Evolutionary conservation across 2,113 vertebrate genomes (phyloP), one percentile per base, ranked within the genome.

Genomic region (Pomatorhinus ruficollis): DNA sequence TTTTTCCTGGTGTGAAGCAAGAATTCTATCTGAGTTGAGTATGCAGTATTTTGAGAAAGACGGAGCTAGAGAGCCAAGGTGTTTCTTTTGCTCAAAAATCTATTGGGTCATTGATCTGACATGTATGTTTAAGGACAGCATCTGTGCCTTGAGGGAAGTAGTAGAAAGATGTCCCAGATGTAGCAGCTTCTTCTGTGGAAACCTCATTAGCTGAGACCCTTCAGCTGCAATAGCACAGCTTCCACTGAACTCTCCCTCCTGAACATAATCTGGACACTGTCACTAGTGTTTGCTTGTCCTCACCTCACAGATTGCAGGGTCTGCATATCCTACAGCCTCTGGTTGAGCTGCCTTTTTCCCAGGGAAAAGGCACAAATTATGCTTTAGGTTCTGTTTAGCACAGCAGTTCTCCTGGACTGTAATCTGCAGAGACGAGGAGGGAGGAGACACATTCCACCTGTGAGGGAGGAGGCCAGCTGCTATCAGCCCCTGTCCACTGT

Each of bases 161-260:
- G 59, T 56, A 81, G 59, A 90, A 17, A 90, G 19, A 86, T 49
- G 22, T 30, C 60, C 27, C 44, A 92, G 76, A 71, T 93, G 80
- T 12, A 90, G 71, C 79, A 93, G 39, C 60, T 90, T 83, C 79
- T 88, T 93, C 71, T 78, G 25, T 65, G 37, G 40, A 53, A 96
- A 57, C 53, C 61, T 96, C 77, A 54, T 94, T 93, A 95, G 49
- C 80, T 87, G 53, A 81, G 52, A 82, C 28, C 49, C 64, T 83
- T 89, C 72, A 81, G 70, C 80, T 89, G 64, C 68, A 83, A n/a
- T 52, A 83, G 52, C 63, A 83, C 23, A 90, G 52, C 31, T 92
- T 63, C 59, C 71, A 64, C 54, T 50, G 66, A 93, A 60, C 75
- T 76, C 61, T 85, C 40, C 59, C n/a, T 63, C 68, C 44, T 80